Conservation (phyloP, 64 coral and sea anemone species). For the Pachyseris speciosa region DNA sequence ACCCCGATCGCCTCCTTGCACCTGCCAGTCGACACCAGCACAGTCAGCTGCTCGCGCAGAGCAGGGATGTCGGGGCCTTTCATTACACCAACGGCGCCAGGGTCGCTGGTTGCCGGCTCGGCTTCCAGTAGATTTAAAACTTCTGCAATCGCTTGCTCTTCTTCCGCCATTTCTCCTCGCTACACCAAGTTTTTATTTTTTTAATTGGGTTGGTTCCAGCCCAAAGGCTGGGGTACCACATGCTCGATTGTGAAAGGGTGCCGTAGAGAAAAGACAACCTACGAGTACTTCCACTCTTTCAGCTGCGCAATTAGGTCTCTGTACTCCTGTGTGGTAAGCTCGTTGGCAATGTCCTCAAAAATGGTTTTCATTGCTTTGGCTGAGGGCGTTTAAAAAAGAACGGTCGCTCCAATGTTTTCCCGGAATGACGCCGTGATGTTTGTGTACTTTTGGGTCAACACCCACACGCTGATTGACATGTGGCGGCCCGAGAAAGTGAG, state of each 20-base stretch:
- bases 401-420: neutral
- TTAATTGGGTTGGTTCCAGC: too few species aligned
- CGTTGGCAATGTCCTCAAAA: conserved; percentile 10
- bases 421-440: neutral
- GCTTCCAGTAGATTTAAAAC: neutral
- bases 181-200: neutral
- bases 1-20: too few species aligned
- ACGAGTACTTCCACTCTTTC: neutral
- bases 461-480: too few species aligned
- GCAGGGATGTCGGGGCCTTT: too few species aligned
- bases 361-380: conserved; percentile 12
- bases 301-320: neutral
- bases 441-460: too few species aligned
- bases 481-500: conserved; percentile 18
- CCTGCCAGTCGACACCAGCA: too few species aligned
- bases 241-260: too few species aligned
- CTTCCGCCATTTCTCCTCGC: neutral
- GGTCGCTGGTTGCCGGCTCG: neutral
- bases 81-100: too few species aligned
- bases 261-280: too few species aligned
- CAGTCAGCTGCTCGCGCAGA: too few species aligned
- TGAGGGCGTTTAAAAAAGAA: too few species aligned
- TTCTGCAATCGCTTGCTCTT: neutral
- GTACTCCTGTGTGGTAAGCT: neutral
- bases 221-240: neutral